Percentiles rank a stretch among this genome's conserved stretches.
phyloP scores from a whole-genome alignment of 2,888 invertebrate species.

The Biston stratarius region DNA sequence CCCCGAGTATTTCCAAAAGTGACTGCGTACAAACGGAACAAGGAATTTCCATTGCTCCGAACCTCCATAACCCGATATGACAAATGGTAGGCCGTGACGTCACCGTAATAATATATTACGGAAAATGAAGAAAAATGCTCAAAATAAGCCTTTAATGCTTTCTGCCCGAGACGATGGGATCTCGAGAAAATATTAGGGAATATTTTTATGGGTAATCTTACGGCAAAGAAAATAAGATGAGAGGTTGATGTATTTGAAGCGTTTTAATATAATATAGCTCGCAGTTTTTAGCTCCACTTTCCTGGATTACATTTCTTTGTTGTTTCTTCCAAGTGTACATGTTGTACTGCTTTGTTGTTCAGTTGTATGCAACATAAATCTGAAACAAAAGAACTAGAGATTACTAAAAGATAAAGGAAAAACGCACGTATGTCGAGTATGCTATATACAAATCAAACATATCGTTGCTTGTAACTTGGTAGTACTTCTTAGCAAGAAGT shows the following conservation, averaged over 20 bases:
- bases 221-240: slow-evolving; percentile 29
- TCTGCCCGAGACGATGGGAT: slow-evolving; percentile 43
- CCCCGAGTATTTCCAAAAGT: background rate
- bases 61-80: slow-evolving; percentile 58
- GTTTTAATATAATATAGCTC: slow-evolving; percentile 5
- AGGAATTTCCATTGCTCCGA: slow-evolving; percentile 34
- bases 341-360: slow-evolving; percentile 10
- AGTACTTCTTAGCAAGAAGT: too few species aligned
- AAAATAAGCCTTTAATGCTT: slow-evolving; percentile 61
- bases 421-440: too few species aligned
- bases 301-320: background rate
- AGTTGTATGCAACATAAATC: slow-evolving; percentile 61
- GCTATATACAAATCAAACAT: too few species aligned
- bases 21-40: slow-evolving; percentile 21
- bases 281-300: background rate
- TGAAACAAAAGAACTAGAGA: slow-evolving; percentile 45
- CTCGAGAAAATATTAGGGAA: slow-evolving; percentile 37
- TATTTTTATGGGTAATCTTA: slow-evolving; percentile 35
- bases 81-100: slow-evolving; percentile 63
- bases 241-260: slow-evolving; percentile 24
- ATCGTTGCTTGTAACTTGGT: too few species aligned
- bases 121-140: slow-evolving; percentile 65
- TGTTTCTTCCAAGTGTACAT: background rate
- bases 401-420: background rate
- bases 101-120: slow-evolving; percentile 65